Evolutionary conservation across 64 coral and sea anemone genomes (phyloP).

Genomic region (Montipora sp.): DNA sequence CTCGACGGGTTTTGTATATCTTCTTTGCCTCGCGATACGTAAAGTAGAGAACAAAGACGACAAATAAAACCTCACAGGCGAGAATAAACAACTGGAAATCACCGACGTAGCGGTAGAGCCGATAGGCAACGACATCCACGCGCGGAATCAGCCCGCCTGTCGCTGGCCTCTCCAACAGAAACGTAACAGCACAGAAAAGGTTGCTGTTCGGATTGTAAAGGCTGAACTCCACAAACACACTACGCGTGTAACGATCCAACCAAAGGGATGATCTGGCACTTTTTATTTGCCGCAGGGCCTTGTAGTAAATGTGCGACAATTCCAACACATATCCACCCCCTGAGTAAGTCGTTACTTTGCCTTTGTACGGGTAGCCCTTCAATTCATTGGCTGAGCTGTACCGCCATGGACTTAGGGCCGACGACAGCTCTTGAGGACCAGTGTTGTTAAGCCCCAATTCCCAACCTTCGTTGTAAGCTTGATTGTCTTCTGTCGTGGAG

Average conservation of each 20-base stretch:
- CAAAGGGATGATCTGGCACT: constrained; percentile 57
- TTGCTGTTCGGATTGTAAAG: constrained; percentile 95
- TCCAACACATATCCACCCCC: constrained; percentile 88
- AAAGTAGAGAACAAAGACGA: constrained; percentile 75
- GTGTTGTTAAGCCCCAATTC: background rate
- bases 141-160: constrained; percentile 73
- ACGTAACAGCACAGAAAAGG: constrained; percentile 79
- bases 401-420: constrained; percentile 50
- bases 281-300: constrained; percentile 57
- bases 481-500: constrained; percentile 45
- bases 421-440: background rate
- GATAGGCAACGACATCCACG: constrained; percentile 69
- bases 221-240: constrained; percentile 83
- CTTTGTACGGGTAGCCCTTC: constrained; percentile 70
- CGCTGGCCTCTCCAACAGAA: constrained; percentile 71
- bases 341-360: constrained; percentile 78
- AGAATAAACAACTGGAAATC: constrained; percentile 93
- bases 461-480: constrained; percentile 58
- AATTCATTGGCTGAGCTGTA: constrained; percentile 63
- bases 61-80: constrained; percentile 83
- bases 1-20: constrained; percentile 43
- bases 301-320: constrained; percentile 79
- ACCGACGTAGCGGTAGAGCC: constrained; percentile 86
- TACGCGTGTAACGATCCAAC: constrained; percentile 77
- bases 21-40: constrained; percentile 79